phyloP scores from a whole-genome alignment of 1,140 invertebrate species.

The Pseudomyrmex sp. region DNA sequence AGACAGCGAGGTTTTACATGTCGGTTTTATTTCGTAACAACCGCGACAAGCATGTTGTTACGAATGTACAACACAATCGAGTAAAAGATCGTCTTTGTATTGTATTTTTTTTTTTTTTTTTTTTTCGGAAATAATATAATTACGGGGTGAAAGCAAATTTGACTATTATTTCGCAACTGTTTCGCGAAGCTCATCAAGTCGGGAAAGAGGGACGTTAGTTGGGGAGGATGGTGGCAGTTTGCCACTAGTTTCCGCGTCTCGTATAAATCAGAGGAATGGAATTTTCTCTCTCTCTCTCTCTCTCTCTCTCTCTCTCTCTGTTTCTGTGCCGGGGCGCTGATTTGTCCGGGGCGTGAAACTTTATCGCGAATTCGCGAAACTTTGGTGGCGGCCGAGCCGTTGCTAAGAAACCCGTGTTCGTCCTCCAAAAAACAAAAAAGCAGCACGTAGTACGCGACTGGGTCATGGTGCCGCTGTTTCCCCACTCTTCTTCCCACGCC shows the following conservation, averaged over 20 bases:
- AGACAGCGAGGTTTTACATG: too few species aligned
- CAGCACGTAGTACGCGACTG: conserved; percentile 22
- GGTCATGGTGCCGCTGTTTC: conserved; percentile 47
- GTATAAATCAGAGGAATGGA: conserved; percentile 42
- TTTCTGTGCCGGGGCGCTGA: background rate
- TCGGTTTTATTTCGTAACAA: too few species aligned
- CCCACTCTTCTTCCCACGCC: conserved; percentile 39
- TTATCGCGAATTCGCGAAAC: conserved; percentile 44
- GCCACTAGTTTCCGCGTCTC: conserved; percentile 10
- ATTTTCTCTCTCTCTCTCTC: background rate
- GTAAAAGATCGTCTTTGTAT: too few species aligned
- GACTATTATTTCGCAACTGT: background rate
- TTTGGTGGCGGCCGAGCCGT: conserved; percentile 2
- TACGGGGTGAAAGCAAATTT: background rate
- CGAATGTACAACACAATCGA: too few species aligned
- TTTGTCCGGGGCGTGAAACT: conserved; percentile 25
- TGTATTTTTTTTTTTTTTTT: too few species aligned
- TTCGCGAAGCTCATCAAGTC: background rate
- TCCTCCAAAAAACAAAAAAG: background rate
- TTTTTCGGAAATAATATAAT: too few species aligned
- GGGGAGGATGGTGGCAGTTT: background rate
- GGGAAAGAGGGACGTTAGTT: background rate
- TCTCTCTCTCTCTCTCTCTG: background rate
- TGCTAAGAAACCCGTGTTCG: conserved; percentile 11
- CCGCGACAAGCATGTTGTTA: too few species aligned